Conservation (phyloP, 2,797 vertebrate species). For the Cottoperca gobio region DNA sequence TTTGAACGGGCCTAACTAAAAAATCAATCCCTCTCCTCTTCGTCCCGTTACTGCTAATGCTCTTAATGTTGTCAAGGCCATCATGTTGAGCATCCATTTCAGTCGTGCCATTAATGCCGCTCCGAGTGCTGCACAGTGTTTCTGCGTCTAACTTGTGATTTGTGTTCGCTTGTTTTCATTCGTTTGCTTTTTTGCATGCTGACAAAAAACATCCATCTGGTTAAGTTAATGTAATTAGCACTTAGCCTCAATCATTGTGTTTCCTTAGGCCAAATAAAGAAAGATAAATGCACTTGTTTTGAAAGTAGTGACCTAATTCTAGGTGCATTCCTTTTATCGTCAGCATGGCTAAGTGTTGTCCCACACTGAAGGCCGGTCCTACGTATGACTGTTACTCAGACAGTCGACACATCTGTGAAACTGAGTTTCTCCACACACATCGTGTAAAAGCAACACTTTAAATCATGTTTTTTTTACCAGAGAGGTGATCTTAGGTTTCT, state of each 20-base stretch:
- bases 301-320: background rate
- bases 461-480: too few relatives aligned
- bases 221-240: conserved; percentile 18
- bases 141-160: conserved; percentile 16
- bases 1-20: conserved; percentile 64
- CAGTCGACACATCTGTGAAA: too few relatives aligned
- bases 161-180: conserved; percentile 9
- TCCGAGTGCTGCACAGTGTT: conserved; percentile 23
- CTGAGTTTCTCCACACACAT: too few relatives aligned
- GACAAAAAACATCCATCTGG: background rate
- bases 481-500: too few relatives aligned
- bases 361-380: too few relatives aligned
- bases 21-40: conserved; percentile 67
- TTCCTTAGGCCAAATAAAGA: background rate
- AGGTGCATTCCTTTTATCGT: background rate
- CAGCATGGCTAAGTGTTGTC: too few relatives aligned
- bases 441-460: too few relatives aligned
- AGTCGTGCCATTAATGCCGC: conserved; percentile 26
- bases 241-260: conserved; percentile 11
- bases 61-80: conserved; percentile 60
- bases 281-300: conserved; percentile 11
- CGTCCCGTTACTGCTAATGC: conserved; percentile 64
- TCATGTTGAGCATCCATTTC: conserved; percentile 55
- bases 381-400: too few relatives aligned
- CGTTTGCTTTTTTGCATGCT: conserved; percentile 6